These are phyloP conservation scores for Nemoura dubitans DNA, from an alignment of 2,888 invertebrate species.

Conservation along the genomic window DNA sequence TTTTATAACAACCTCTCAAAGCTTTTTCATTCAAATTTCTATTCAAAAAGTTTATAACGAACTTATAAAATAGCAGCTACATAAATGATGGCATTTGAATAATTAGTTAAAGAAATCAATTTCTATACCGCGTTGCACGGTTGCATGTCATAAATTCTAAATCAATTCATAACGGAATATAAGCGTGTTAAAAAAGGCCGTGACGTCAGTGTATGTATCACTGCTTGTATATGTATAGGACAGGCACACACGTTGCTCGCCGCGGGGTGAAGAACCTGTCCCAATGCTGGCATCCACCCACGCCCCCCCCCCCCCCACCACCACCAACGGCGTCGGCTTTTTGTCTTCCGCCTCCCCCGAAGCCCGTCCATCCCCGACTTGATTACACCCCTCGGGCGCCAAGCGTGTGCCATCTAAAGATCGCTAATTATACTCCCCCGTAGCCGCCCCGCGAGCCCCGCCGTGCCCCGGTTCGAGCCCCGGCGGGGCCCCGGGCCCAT, in stretches of 20 bases:
- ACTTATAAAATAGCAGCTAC: background rate
- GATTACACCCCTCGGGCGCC: background rate
- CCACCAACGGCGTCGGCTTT: background rate
- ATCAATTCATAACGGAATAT: background rate
- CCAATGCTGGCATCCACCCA: background rate
- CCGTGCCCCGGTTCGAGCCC: background rate
- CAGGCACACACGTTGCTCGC: background rate
- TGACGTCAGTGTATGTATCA: background rate
- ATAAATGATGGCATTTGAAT: background rate
- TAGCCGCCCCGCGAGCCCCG: background rate
- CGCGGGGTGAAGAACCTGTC: conserved; percentile 27
- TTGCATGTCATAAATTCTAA: background rate
- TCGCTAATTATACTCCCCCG: conserved; percentile 13
- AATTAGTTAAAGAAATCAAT: background rate
- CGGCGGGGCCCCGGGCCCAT: background rate
- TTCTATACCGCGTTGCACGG: background rate
- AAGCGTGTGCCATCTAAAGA: background rate
- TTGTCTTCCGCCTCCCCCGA: conserved; percentile 26
- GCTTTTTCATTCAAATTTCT: background rate
- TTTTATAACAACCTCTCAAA: background rate
- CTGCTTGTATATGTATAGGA: background rate
- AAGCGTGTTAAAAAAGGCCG: background rate
- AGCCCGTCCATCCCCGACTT: background rate
- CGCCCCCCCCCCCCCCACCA: background rate
- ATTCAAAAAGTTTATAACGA: background rate